phyloP scores from a whole-genome alignment of 2,888 invertebrate genomes.

The Teinopalpus imperialis region DNA sequence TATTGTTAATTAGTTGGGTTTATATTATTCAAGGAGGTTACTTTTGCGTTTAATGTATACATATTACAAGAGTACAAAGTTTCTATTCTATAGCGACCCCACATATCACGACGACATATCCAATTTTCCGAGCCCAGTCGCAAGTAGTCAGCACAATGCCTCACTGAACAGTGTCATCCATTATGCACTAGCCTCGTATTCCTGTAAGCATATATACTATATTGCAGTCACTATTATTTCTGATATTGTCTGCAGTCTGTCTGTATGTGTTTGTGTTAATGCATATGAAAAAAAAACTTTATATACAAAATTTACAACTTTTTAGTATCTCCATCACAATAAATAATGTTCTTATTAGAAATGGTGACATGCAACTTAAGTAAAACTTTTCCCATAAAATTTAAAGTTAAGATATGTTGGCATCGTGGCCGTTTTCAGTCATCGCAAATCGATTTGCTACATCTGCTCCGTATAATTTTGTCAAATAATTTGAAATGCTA shows the following conservation, averaged over 20 bases:
- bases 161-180: conserved; percentile 28
- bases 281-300: too few relatives aligned
- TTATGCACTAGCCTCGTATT: conserved; percentile 2
- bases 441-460: conserved; percentile 14
- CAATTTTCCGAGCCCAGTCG: conserved; percentile 36
- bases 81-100: conserved; percentile 28
- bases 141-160: conserved; percentile 31
- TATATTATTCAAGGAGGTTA: too few relatives aligned
- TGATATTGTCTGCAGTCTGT: too few relatives aligned
- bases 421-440: conserved; percentile 8
- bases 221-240: conserved; percentile 1
- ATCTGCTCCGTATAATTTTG: conserved; percentile 9
- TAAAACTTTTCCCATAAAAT: conserved; percentile 16
- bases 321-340: background rate
- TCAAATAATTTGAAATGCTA: too few relatives aligned
- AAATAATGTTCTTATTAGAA: background rate
- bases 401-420: conserved; percentile 11
- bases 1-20: too few relatives aligned
- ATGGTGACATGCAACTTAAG: background rate
- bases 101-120: conserved; percentile 35
- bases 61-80: too few relatives aligned
- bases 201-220: conserved; percentile 1
- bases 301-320: too few relatives aligned
- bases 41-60: too few relatives aligned
- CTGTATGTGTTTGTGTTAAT: too few relatives aligned